phyloP scores from a whole-genome alignment of 2,113 vertebrate species.

The Hippocampus mohnikei region DNA sequence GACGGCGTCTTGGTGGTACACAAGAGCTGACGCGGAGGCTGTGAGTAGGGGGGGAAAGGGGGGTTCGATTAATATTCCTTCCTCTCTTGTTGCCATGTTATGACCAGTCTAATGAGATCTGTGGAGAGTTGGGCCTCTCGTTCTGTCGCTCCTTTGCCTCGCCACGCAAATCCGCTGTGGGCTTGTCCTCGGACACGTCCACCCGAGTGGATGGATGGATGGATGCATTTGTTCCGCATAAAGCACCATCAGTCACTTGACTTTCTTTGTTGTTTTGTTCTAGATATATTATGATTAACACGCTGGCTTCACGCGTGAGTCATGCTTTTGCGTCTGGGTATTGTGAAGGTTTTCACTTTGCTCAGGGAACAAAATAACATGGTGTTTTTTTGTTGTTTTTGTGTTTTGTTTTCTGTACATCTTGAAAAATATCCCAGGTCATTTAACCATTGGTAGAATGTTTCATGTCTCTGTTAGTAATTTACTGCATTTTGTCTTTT shows the following conservation, averaged over 20 bases:
- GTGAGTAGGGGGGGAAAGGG: slow-evolving; percentile 1
- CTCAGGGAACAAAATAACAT: slow-evolving; percentile 14
- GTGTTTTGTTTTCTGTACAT: not conserved
- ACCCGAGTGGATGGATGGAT: slow-evolving; percentile 62
- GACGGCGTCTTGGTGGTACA: slow-evolving; percentile 19
- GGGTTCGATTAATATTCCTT: slow-evolving; percentile 58
- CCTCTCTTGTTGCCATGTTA: slow-evolving; percentile 58
- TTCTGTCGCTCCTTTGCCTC: slow-evolving; percentile 43
- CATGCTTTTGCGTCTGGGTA: not conserved
- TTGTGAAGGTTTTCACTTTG: slow-evolving; percentile 2
- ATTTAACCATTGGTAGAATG: not conserved
- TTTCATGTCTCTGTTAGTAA: not conserved
- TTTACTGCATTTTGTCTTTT: not conserved
- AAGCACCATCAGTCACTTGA: slow-evolving; percentile 44
- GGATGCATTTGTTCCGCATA: slow-evolving; percentile 55
- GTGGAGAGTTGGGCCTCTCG: slow-evolving; percentile 62
- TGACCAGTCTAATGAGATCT: slow-evolving; percentile 68
- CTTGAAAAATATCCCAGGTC: not conserved
- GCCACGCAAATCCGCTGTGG: slow-evolving; percentile 51
- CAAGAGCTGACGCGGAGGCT: slow-evolving; percentile 46
- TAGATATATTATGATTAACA: slow-evolving; percentile 32
- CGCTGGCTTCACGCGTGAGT: slow-evolving; percentile 20
- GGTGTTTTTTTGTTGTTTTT: too few species aligned
- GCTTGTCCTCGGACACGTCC: slow-evolving; percentile 55
- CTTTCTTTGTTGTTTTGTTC: slow-evolving; percentile 20